These are phyloP conservation scores for Drosophila jambulina DNA, from an alignment of 1,140 invertebrate genomes.

Conservation along the genomic window DNA sequence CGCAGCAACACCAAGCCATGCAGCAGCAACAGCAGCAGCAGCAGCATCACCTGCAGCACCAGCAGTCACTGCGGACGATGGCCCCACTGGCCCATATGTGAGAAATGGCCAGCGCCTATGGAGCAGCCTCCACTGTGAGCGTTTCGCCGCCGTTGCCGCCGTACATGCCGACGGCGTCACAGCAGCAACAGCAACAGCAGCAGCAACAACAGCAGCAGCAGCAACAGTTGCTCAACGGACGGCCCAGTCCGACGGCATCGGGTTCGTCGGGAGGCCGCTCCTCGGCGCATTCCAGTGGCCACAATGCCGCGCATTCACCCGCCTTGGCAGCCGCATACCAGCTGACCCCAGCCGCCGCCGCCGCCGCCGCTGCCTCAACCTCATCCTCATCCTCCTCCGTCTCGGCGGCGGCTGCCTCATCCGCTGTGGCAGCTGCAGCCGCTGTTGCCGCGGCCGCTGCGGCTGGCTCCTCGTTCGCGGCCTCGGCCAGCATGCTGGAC, in stretches of 20 bases:
- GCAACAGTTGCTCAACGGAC: slow-evolving; percentile 62
- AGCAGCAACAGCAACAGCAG: slow-evolving; percentile 29
- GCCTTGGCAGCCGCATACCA: slow-evolving; percentile 78
- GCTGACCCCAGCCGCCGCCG: slow-evolving; percentile 40
- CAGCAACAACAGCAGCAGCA: slow-evolving; percentile 47
- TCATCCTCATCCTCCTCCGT: slow-evolving; percentile 30
- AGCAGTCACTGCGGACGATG: slow-evolving; percentile 87
- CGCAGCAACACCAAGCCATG: slow-evolving; percentile 78
- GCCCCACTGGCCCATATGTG: slow-evolving; percentile 92
- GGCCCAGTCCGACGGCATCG: slow-evolving; percentile 79
- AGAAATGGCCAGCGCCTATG: slow-evolving; percentile 86
- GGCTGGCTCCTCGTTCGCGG: slow-evolving; percentile 48
- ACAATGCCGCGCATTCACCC: slow-evolving; percentile 78
- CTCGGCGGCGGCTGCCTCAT: slow-evolving; percentile 12
- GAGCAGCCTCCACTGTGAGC: slow-evolving; percentile 61
- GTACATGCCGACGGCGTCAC: slow-evolving; percentile 56
- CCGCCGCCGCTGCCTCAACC: slow-evolving; percentile 10
- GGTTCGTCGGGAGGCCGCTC: slow-evolving; percentile 78
- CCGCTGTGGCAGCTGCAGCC: slow-evolving; percentile 22
- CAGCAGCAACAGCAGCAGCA: slow-evolving; percentile 75
- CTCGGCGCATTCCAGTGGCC: slow-evolving; percentile 78
- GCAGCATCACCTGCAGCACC: slow-evolving; percentile 85
- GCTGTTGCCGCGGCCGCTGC: slow-evolving; percentile 51
- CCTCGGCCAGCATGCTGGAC: slow-evolving; percentile 78
- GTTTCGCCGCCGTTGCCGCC: slow-evolving; percentile 57